Conservation (phyloP, 2,797 vertebrate genomes). For the Astyanax mexicanus region DNA sequence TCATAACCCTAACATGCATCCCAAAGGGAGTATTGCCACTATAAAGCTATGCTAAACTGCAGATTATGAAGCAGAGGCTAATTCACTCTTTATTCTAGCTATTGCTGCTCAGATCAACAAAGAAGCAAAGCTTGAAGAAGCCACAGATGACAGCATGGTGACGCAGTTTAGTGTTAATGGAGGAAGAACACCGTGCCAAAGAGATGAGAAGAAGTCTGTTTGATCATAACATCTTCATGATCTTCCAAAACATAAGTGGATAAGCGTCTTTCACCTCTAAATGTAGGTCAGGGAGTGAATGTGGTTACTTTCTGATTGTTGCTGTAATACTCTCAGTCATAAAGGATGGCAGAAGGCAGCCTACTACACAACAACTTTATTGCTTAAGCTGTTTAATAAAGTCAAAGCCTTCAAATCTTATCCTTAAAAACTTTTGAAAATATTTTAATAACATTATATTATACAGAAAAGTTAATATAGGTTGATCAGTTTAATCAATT, state of each 20-base stretch:
- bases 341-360: no score
- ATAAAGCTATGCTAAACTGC: slow-evolving; percentile 31
- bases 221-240: not conserved
- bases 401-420: no score
- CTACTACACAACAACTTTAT: no score
- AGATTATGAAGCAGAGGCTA: slow-evolving; percentile 16
- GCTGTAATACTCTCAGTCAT: no score
- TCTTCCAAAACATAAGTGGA: not conserved
- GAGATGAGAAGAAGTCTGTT: not conserved
- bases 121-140: not conserved
- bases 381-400: no score
- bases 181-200: not conserved
- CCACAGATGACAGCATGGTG: not conserved
- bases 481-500: no score
- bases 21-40: slow-evolving; percentile 50
- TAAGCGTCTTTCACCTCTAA: not conserved
- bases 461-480: no score
- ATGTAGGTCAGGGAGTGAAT: not conserved
- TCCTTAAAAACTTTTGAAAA: no score
- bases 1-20: slow-evolving; percentile 45
- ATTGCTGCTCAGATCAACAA: slow-evolving; percentile 29
- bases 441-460: no score
- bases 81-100: slow-evolving; percentile 17
- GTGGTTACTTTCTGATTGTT: no score
- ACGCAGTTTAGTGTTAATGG: not conserved